These are phyloP conservation scores for Patagioenas fasciata DNA, from an alignment of 2,113 vertebrate species.

Conservation along the genomic window DNA sequence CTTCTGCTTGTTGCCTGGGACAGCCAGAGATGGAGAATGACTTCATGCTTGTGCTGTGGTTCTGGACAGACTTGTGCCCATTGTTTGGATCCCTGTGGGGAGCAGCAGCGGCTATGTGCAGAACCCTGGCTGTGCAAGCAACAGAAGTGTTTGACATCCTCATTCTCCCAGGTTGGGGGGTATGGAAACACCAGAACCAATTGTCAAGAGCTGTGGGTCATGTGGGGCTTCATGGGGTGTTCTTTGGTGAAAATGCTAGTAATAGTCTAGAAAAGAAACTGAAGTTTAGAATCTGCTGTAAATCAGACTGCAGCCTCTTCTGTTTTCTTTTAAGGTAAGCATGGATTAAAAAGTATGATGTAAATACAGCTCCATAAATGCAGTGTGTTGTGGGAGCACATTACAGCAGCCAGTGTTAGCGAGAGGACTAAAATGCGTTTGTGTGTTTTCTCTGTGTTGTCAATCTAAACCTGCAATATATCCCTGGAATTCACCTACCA, in stretches of 20 bases:
- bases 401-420: background rate
- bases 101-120: background rate
- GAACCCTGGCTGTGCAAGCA: background rate
- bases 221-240: background rate
- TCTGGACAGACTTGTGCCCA: background rate
- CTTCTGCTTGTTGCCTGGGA: background rate
- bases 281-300: background rate
- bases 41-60: background rate
- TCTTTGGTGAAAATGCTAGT: background rate
- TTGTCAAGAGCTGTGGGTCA: background rate
- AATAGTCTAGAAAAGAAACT: background rate
- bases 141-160: background rate
- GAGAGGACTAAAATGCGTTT: background rate
- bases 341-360: background rate
- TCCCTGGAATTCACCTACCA: background rate
- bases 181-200: background rate
- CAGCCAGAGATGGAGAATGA: background rate
- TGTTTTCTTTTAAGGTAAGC: background rate
- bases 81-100: background rate
- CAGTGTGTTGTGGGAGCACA: accelerated
- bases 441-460: background rate
- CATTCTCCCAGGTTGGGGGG: background rate
- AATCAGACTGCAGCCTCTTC: background rate
- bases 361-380: background rate
- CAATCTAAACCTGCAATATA: background rate